A percentile compares a stretch with the other conserved stretches of the same genome.
phyloP scores from a whole-genome alignment of 2,113 vertebrate genomes.

The Lutjanus erythropterus region DNA sequence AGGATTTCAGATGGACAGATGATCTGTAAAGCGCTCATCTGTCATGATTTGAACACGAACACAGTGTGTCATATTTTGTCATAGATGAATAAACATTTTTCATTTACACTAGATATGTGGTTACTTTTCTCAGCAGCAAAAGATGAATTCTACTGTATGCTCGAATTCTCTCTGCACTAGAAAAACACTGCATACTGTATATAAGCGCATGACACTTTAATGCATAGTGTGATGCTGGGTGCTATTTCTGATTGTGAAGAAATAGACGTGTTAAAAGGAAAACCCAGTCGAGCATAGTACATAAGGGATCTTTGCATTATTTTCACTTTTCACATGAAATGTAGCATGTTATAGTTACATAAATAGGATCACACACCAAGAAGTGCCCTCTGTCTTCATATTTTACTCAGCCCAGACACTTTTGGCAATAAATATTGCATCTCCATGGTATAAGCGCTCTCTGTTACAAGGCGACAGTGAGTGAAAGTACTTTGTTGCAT shows the following conservation, averaged over 20 bases:
- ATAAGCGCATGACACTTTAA: background rate
- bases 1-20: constrained; percentile 39
- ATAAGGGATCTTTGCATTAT: constrained; percentile 1
- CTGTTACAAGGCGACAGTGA: background rate
- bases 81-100: background rate
- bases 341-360: constrained; percentile 2
- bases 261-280: constrained; percentile 38
- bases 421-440: constrained; percentile 63
- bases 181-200: background rate
- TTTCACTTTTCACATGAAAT: constrained; percentile 24
- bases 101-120: background rate
- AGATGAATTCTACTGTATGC: background rate
- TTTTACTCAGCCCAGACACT: constrained; percentile 11
- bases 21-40: background rate
- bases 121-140: background rate
- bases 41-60: background rate
- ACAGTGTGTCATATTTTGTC: background rate
- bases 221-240: constrained; percentile 8
- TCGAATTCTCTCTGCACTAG: background rate
- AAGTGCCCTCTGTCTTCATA: constrained; percentile 10
- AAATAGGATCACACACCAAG: constrained; percentile 11
- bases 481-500: constrained; percentile 22
- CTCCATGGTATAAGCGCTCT: background rate
- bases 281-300: constrained; percentile 9
- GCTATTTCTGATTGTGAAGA: constrained; percentile 24